A percentile compares a stretch with the other conserved stretches of the same genome.
These are phyloP conservation scores for Heteromurus nitidus DNA, from an alignment of 2,888 invertebrate species.

Conservation along the genomic window DNA sequence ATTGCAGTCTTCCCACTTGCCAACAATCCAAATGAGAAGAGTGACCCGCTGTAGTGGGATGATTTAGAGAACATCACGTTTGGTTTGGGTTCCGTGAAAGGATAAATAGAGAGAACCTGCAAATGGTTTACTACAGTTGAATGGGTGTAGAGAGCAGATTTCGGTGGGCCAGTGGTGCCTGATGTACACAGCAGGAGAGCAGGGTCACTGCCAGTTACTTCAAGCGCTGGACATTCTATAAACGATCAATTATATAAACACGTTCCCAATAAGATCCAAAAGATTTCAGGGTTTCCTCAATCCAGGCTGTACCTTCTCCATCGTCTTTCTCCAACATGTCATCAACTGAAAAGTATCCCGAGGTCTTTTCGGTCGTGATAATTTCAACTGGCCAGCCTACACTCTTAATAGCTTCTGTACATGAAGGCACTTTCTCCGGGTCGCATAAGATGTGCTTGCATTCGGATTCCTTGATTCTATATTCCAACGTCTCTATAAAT, in stretches of 20 bases:
- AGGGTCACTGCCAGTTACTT: slow-evolving; percentile 63
- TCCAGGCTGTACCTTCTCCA: slow-evolving; percentile 37
- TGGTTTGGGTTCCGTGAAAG: slow-evolving; percentile 39
- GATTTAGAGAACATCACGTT: slow-evolving; percentile 65
- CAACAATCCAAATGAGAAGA: slow-evolving; percentile 49
- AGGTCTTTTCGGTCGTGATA: slow-evolving; percentile 48
- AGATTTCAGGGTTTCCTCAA: slow-evolving; percentile 9
- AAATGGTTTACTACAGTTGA: background rate
- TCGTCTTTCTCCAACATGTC: slow-evolving; percentile 64
- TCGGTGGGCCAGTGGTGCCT: slow-evolving; percentile 69
- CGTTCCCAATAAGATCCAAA: too few relatives aligned
- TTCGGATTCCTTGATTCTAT: slow-evolving; percentile 62
- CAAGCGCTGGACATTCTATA: background rate
- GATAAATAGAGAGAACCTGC: background rate
- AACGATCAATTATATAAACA: background rate
- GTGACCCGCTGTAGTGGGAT: slow-evolving; percentile 63
- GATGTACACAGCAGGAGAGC: slow-evolving; percentile 68
- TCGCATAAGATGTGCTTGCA: slow-evolving; percentile 69
- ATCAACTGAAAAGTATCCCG: slow-evolving; percentile 56
- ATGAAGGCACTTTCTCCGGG: slow-evolving; percentile 47
- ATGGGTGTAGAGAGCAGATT: slow-evolving; percentile 22
- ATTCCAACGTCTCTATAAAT: slow-evolving; percentile 41
- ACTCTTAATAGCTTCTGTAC: slow-evolving; percentile 54
- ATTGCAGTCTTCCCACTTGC: slow-evolving; percentile 46
- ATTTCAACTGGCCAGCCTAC: slow-evolving; percentile 69